Conservation (phyloP, 2,113 vertebrate species). For the Tachysurus fulvidraco region DNA sequence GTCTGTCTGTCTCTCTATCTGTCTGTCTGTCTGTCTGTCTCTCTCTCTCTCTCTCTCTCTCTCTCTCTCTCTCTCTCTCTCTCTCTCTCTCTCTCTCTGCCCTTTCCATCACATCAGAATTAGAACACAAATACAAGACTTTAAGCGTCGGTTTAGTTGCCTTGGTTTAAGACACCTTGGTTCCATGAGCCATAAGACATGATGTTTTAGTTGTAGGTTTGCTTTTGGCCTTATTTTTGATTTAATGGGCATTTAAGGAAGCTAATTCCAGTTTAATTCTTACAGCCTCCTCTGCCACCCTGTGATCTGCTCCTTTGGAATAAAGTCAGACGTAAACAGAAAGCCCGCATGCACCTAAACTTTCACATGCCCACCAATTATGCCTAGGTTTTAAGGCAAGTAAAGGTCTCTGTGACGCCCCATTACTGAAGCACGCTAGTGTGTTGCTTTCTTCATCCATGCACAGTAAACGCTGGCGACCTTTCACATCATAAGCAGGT, state of each 20-base stretch:
- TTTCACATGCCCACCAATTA: slow-evolving; percentile 60
- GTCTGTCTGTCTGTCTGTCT: background rate
- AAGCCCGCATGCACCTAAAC: slow-evolving; percentile 60
- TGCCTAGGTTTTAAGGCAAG: slow-evolving; percentile 67
- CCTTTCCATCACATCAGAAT: slow-evolving; percentile 36
- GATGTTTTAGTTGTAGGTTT: slow-evolving; percentile 3
- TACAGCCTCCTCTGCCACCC: background rate
- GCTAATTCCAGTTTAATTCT: background rate
- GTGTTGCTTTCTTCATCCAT: slow-evolving; percentile 57
- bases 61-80: slow-evolving; percentile 1
- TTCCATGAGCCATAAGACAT: background rate
- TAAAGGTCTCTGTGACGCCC: slow-evolving; percentile 62
- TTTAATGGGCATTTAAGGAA: background rate
- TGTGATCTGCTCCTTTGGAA: slow-evolving; percentile 25
- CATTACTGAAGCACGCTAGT: slow-evolving; percentile 69
- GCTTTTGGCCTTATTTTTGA: background rate
- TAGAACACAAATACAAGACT: slow-evolving; percentile 22
- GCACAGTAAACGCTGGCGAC: slow-evolving; percentile 43
- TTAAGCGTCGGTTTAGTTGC: slow-evolving; percentile 12
- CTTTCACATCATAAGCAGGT: background rate
- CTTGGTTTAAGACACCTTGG: background rate
- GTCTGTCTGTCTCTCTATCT: too few relatives aligned
- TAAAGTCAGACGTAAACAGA: slow-evolving; percentile 39
- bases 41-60: background rate
- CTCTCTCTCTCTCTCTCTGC: background rate